Conservation (phyloP, 2,888 invertebrate genomes). For the Drosophila maculinotata region DNA sequence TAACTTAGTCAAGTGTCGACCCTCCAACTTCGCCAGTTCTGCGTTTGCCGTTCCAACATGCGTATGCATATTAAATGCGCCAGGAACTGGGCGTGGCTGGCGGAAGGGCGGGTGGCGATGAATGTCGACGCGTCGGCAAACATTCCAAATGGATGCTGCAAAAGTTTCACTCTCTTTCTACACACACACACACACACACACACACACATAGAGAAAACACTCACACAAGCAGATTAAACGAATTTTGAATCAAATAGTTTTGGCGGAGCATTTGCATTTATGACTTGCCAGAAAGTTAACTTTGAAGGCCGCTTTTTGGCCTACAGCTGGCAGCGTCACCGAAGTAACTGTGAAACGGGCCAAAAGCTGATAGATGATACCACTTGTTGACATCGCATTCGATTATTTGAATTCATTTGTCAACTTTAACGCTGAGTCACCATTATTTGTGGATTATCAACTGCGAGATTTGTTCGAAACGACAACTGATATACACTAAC, state of each 20-base stretch:
- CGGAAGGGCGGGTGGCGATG: not conserved
- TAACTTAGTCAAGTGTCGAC: slow-evolving; percentile 67
- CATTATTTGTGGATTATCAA: slow-evolving; percentile 12
- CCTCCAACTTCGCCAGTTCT: slow-evolving; percentile 9
- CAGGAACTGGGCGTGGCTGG: slow-evolving; percentile 3
- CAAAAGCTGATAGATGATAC: slow-evolving; percentile 56
- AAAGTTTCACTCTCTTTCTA: slow-evolving; percentile 30
- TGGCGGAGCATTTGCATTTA: slow-evolving; percentile 67
- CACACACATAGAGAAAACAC: slow-evolving; percentile 7
- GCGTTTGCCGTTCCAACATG: slow-evolving; percentile 50
- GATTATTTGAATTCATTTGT: slow-evolving; percentile 34
- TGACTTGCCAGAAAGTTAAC: slow-evolving; percentile 49
- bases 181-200: slow-evolving; percentile 13
- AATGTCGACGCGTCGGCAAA: slow-evolving; percentile 54
- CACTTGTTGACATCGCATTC: slow-evolving; percentile 65
- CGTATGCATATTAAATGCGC: slow-evolving; percentile 72
- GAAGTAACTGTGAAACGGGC: slow-evolving; percentile 23
- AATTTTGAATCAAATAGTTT: slow-evolving; percentile 71
- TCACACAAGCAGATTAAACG: slow-evolving; percentile 26
- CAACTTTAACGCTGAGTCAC: slow-evolving; percentile 42
- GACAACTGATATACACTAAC: slow-evolving; percentile 27
- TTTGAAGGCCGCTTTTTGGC: slow-evolving; percentile 32
- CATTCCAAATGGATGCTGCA: slow-evolving; percentile 56
- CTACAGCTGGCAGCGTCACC: slow-evolving; percentile 24
- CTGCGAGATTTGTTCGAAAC: not conserved